Percentiles rank a stretch among this genome's conserved stretches.
Evolutionary conservation across 2,797 vertebrate species (phyloP).

Genomic region (Cynopterus sphinx): DNA sequence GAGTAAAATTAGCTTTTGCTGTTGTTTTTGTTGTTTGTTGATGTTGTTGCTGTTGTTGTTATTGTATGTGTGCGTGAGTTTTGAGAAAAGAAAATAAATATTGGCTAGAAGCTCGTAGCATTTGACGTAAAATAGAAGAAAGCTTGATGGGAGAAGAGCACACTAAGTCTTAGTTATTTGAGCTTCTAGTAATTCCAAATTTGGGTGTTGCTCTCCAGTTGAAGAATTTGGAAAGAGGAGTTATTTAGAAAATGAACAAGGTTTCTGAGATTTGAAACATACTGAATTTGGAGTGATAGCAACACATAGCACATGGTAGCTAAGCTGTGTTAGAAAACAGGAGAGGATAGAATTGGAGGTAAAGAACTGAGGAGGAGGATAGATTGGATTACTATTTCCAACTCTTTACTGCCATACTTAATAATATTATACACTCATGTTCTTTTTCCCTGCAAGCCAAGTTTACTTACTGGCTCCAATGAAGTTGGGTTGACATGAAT

Average conservation of each 20-base stretch:
- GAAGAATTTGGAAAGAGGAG: neutral
- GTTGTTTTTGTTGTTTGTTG: neutral
- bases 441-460: neutral
- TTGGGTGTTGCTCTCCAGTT: neutral
- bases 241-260: neutral
- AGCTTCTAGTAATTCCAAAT: constrained; percentile 3
- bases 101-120: neutral
- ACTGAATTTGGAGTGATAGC: neutral
- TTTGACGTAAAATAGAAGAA: neutral
- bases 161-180: constrained; percentile 6
- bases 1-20: neutral
- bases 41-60: neutral
- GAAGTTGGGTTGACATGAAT: neutral
- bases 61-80: neutral
- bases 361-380: neutral
- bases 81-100: neutral
- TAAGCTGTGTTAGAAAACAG: neutral
- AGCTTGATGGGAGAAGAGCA: neutral
- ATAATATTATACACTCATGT: neutral
- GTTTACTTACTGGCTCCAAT: neutral
- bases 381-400: neutral
- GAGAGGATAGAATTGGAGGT: neutral
- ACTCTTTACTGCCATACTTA: neutral
- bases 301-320: neutral
- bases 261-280: constrained; percentile 9